Evolutionary conservation across 2,888 invertebrate species (phyloP).

Genomic region (Euplagia quadripunctaria): DNA sequence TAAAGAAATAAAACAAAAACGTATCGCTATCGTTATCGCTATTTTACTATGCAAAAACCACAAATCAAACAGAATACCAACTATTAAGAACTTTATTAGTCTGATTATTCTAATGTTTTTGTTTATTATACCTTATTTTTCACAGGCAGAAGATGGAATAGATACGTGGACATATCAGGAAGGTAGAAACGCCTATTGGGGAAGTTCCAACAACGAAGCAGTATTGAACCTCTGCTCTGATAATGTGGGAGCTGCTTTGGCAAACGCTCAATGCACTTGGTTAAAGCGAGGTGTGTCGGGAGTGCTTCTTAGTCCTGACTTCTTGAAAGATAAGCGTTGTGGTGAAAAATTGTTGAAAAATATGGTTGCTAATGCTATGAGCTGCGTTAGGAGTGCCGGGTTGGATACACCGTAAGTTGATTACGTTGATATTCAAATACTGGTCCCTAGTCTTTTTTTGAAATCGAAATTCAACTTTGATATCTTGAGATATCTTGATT

Average conservation of each 20-base stretch:
- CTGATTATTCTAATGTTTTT: not conserved
- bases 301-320: conserved; percentile 73
- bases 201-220: conserved; percentile 62
- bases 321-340: conserved; percentile 59
- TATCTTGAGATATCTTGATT: too few species aligned
- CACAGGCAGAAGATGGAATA: conserved; percentile 51
- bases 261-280: conserved; percentile 74
- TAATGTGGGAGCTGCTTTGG: conserved; percentile 61
- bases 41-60: too few species aligned
- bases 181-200: conserved; percentile 66
- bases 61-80: too few species aligned
- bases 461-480: too few species aligned
- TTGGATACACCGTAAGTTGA: conserved; percentile 73
- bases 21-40: too few species aligned
- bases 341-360: conserved; percentile 68
- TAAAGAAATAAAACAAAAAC: too few species aligned
- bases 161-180: conserved; percentile 72
- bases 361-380: conserved; percentile 68
- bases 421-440: too few species aligned
- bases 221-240: conserved; percentile 77
- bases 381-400: conserved; percentile 67
- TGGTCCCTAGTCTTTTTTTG: too few species aligned
- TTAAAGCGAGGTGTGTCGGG: conserved; percentile 72
- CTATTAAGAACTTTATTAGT: too few species aligned
- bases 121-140: conserved; percentile 10